Evolutionary conservation across 2,797 vertebrate species (phyloP).

Genomic region (Mus minutoides): DNA sequence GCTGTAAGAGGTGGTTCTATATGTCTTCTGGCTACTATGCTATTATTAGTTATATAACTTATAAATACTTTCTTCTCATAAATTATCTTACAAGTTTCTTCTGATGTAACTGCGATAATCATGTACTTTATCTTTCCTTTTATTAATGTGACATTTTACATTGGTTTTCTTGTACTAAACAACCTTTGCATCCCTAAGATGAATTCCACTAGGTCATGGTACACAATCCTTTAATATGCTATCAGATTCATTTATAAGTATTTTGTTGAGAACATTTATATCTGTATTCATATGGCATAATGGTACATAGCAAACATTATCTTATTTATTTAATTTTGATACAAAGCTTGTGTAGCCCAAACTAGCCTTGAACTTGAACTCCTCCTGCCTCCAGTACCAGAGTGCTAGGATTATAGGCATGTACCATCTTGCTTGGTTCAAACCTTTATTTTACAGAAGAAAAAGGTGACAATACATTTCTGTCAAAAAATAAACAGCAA

Average conservation of each 20-base stretch:
- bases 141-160: constrained; percentile 25
- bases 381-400: background rate
- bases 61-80: constrained; percentile 39
- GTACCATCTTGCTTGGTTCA: background rate
- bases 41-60: background rate
- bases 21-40: background rate
- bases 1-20: background rate
- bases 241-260: background rate
- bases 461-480: background rate
- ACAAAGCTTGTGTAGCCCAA: background rate
- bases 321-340: constrained; percentile 10
- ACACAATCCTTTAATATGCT: constrained; percentile 19
- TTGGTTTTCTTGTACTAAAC: constrained; percentile 25
- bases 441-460: constrained; percentile 4
- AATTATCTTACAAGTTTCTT: background rate
- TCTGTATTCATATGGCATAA: background rate
- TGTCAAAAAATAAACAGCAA: constrained; percentile 36
- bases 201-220: constrained; percentile 12
- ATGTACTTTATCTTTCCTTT: background rate
- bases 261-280: constrained; percentile 35
- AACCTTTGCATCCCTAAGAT: constrained; percentile 23
- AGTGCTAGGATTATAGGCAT: background rate
- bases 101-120: background rate
- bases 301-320: constrained; percentile 11
- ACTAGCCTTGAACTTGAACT: background rate